phyloP scores from a whole-genome alignment of 1,140 invertebrate genomes.

The Teleogryllus occipitalis region DNA sequence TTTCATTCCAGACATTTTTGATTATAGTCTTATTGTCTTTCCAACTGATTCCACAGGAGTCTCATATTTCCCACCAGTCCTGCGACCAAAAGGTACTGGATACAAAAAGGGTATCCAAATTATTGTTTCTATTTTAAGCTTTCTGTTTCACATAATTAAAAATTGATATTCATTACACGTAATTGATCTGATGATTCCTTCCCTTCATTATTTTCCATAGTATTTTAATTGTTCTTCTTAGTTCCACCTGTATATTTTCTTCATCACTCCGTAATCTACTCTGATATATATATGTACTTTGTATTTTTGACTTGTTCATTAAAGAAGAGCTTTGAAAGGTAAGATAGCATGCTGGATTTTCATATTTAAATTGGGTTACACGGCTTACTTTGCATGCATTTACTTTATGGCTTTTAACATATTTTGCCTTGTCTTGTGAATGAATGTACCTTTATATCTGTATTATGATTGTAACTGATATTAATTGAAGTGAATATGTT shows the following conservation, averaged over 20 bases:
- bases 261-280: not conserved
- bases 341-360: not conserved
- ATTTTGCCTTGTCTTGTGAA: no score
- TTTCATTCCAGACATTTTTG: conserved; percentile 54
- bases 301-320: not conserved
- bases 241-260: not conserved
- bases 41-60: conserved; percentile 68
- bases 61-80: conserved; percentile 58
- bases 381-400: no score
- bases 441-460: no score
- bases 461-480: no score
- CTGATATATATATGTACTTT: not conserved
- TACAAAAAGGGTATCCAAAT: not conserved
- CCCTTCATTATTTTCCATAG: no score
- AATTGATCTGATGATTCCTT: no score
- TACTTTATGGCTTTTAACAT: no score
- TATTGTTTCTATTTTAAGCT: not conserved
- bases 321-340: not conserved
- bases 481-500: no score
- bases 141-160: not conserved
- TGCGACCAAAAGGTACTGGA: conserved; percentile 60
- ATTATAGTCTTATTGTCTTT: conserved; percentile 68
- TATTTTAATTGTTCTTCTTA: not conserved
- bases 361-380: no score
- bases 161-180: no score